phyloP scores from a whole-genome alignment of 1,140 invertebrate genomes.

The Cydia fagiglandana region DNA sequence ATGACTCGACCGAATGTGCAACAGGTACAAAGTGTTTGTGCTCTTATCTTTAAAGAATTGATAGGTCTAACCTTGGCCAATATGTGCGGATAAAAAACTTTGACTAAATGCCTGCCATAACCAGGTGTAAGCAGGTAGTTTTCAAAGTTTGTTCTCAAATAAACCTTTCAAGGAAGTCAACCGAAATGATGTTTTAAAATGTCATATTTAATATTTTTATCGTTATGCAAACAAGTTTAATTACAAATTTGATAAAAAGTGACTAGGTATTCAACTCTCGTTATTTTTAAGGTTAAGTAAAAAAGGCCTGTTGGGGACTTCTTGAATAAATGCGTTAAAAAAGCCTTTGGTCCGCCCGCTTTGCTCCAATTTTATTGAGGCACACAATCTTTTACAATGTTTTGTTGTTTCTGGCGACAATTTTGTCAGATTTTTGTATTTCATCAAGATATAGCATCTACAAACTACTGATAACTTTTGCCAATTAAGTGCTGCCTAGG shows the following conservation, averaged over 20 bases:
- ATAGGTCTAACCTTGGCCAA: slow-evolving; percentile 5
- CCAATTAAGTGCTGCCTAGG: neutral
- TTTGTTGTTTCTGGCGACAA: neutral
- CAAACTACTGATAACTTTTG: too few relatives aligned
- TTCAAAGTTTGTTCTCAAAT: neutral
- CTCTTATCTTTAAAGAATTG: neutral
- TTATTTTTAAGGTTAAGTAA: slow-evolving; percentile 7
- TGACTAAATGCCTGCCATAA: neutral
- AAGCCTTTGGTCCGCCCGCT: neutral
- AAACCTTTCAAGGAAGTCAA: slow-evolving; percentile 4
- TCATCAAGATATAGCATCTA: neutral
- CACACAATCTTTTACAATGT: neutral
- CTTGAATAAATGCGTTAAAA: neutral
- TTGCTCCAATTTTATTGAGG: slow-evolving; percentile 19
- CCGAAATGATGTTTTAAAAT: neutral
- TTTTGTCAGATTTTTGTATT: neutral
- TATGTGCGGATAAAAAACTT: neutral
- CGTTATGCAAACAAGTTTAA: slow-evolving; percentile 16
- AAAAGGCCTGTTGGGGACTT: neutral
- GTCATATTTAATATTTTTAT: slow-evolving; percentile 6
- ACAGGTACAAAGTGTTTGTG: neutral
- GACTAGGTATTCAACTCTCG: neutral
- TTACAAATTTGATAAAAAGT: slow-evolving; percentile 27
- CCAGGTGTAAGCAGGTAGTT: neutral
- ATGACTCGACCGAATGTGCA: neutral